Base-by-base conservation (phyloP, 2,797 vertebrate species). In the Chloroceryle amazona region DNA sequence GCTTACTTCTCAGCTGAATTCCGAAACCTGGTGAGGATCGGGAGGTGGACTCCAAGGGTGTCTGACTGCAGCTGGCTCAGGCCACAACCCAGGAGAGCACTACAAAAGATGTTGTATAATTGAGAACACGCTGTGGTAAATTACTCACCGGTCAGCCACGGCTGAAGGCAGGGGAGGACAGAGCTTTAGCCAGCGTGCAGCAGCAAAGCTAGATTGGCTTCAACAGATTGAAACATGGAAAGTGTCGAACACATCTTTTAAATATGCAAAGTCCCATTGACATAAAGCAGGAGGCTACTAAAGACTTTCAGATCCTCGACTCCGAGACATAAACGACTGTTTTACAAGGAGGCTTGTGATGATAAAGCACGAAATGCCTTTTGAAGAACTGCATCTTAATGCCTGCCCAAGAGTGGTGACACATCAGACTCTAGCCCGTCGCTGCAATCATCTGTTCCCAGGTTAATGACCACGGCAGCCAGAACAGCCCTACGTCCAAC, bases 1-100 rank as follows among this genome's bases (percentile, higher is more conserved):
- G 62, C 94, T 91, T 65, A 93, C 81, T 91, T 95, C 74, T 74
- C 96, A 84, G 94, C 91, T 81, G 97, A 97, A 75, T 96, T 97
- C 83, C 67, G 17, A 93, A 97, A 95, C 47, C 93, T 96, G 67
- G 78, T 88, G 68, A 96, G 88, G 74, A 95, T 44, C 0, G 7
- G 95, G 46, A 98, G 86, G 67, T 74, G 81, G 44, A 95, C 12
- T 55, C 94, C 90, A 49, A 93, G 57, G 25, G 92, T 94, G 29
- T 96, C 94, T 7, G 47, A 94, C 68, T 86, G 94, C 75, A 97
- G 94, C 71, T 96, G 93, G 68, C 97, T 97, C 74, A 95, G 81
- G 46, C 94, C 96, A 90, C 78, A 95, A 22, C 93, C 95, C 83
- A 91, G 84, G 81, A 95, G 96, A 78, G 96, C 95, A 44, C 95